Evolutionary conservation across 2,888 invertebrate species (phyloP), one percentile per base, ranked within the genome.

Genomic region (Drosophila flavopinicola): DNA sequence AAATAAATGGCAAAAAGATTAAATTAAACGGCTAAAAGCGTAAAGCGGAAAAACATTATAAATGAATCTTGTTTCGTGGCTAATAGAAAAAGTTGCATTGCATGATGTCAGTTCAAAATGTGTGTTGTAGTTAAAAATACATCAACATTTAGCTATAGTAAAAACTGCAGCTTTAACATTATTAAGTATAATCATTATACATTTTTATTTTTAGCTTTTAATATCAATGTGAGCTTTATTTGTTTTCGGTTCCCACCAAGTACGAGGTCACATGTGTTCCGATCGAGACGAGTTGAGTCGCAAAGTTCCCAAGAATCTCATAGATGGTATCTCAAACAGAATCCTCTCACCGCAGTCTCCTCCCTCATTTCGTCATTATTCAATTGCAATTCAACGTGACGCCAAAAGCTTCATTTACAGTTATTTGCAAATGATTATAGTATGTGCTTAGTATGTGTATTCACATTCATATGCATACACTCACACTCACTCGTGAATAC

Each of bases 371-470:
- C 27, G n/a, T 23, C 17, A 39, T 30, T 49, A 60, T 60, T 66
- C 54, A 63, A 48, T 61, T 58, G 41, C 10, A 39, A 54, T 75
- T 60, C 65, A 77, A 66, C 66, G 75, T 73, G 85, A 75, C 58
- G 66, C 37, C 66, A 60, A 82, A 54, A 70, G 77, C 66, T 42
- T 53, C 73, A 66, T 71, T 80, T 84, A 74, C 85, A 57, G 75
- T 75, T 83, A 68, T 77, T 82, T 73, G 80, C 77, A 60, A 79
- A 60, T 64, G 60, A 72, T 69, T 77, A 66, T 54, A 39, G 42
- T 44, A 25, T 63, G 57, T 68, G 41, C 68, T 39, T 47, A 51
- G 7, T 4, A 29, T 44, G 20, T 52, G 41, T 44, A 58, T 47
- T 35, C 41, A 24, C 54, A 25, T 45, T n/a, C n/a, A n/a, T 45